Evolutionary conservation across 2,797 vertebrate genomes (phyloP).

Genomic region (Pteropus rufus): DNA sequence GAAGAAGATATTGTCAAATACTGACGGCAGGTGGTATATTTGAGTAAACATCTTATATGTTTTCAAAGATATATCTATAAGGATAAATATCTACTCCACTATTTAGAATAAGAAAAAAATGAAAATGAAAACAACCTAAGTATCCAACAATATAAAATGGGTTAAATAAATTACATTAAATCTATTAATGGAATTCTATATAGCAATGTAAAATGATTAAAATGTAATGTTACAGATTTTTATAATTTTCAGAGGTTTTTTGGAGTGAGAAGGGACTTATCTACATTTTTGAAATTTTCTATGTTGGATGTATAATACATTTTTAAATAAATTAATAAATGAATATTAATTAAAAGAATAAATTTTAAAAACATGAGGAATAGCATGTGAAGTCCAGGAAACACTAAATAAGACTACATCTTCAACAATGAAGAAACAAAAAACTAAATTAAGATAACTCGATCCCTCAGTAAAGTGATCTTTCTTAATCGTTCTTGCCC

Average conservation of each 20-base stretch:
- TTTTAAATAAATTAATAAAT: background rate
- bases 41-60: background rate
- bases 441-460: background rate
- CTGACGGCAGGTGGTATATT: background rate
- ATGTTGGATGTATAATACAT: background rate
- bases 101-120: background rate
- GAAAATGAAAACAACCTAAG: background rate
- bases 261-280: background rate
- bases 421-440: background rate
- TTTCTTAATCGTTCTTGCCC: background rate
- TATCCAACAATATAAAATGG: background rate
- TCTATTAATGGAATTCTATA: background rate
- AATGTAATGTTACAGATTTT: background rate
- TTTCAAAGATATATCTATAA: background rate
- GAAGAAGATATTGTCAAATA: background rate
- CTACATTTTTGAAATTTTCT: background rate
- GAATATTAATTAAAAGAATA: background rate
- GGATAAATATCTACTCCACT: background rate
- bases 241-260: background rate
- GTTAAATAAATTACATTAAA: background rate
- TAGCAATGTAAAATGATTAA: background rate
- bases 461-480: background rate
- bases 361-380: background rate
- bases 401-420: background rate
- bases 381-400: background rate